Evolutionary conservation across 2,797 vertebrate species (phyloP).

Genomic region (Notamacropus eugenii): DNA sequence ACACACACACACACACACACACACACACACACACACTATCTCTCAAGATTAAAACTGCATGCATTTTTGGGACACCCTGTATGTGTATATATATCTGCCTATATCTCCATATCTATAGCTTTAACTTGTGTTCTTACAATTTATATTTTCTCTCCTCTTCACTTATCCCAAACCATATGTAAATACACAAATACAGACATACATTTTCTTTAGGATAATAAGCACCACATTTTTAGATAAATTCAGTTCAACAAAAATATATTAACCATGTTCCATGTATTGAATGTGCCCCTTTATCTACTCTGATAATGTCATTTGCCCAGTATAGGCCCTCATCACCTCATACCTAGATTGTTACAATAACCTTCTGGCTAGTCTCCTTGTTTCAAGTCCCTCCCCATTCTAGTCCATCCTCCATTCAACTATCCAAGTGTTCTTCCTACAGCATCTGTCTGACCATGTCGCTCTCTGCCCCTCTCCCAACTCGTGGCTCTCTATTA

Average conservation of each 20-base stretch:
- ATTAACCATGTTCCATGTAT: neutral
- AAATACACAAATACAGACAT: neutral
- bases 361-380: neutral
- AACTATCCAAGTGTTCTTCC: neutral
- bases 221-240: neutral
- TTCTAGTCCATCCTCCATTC: neutral
- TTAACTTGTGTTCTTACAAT: neutral
- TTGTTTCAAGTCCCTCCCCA: neutral
- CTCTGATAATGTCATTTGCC: neutral
- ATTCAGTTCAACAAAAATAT: neutral
- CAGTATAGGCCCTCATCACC: neutral
- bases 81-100: neutral
- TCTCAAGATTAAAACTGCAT: neutral
- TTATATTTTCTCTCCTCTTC: neutral
- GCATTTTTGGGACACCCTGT: neutral
- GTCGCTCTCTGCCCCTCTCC: neutral
- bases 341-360: neutral
- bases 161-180: neutral
- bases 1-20: too few relatives aligned
- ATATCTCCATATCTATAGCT: neutral
- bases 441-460: neutral
- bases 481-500: neutral
- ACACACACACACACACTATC: too few relatives aligned
- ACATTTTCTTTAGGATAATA: neutral
- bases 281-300: neutral